These are phyloP conservation scores for Phataginus tetradactyla DNA, from an alignment of 2,797 vertebrate species.

Conservation along the genomic window DNA sequence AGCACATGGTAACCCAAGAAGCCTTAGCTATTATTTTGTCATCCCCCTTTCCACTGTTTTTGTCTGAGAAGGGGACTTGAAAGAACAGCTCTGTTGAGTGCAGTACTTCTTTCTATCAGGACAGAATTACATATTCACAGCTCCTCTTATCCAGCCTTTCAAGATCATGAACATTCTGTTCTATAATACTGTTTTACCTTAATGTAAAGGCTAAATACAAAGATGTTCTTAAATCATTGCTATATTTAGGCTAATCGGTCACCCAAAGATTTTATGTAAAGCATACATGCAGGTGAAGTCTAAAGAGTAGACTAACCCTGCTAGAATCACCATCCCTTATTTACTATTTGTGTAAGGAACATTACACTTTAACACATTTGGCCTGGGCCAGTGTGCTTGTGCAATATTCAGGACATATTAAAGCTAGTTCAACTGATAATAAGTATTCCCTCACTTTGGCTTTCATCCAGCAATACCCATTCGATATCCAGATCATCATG, in stretches of 20 bases:
- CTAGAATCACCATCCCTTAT: background rate
- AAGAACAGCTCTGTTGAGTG: background rate
- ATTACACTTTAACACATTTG: conserved; percentile 33
- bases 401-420: conserved; percentile 64
- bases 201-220: background rate
- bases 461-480: background rate
- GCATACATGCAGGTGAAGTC: background rate
- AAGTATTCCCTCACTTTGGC: conserved; percentile 57
- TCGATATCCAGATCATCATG: background rate
- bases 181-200: background rate
- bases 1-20: background rate
- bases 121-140: background rate
- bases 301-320: background rate
- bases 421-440: conserved; percentile 45
- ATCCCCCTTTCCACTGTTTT: background rate
- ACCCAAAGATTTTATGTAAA: background rate
- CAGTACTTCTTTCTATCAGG: background rate
- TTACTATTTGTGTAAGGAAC: conserved; percentile 29
- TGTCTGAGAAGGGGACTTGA: background rate
- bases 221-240: background rate
- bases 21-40: background rate
- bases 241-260: background rate
- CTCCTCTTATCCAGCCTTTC: background rate
- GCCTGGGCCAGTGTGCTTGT: conserved; percentile 36
- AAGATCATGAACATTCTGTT: background rate